Evolutionary conservation across 2,888 invertebrate species (phyloP).

Genomic region (Acanthoscelides obtectus): DNA sequence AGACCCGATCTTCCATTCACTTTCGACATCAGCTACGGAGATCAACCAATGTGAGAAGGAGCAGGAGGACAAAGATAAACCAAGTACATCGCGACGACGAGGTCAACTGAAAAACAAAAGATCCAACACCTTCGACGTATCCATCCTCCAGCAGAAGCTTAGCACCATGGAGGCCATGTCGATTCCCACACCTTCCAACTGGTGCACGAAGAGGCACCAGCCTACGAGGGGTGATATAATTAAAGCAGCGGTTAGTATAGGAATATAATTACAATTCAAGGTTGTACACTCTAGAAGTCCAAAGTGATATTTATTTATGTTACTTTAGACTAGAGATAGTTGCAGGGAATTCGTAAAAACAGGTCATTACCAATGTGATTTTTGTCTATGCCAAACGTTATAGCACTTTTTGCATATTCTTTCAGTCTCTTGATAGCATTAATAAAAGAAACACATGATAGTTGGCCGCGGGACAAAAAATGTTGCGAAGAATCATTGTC

Average conservation of each 20-base stretch:
- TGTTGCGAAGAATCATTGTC: no score
- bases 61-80: constrained; percentile 46
- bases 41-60: constrained; percentile 61
- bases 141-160: constrained; percentile 57
- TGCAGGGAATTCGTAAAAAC: no score
- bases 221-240: constrained; percentile 44
- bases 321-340: no score
- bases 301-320: no score
- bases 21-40: constrained; percentile 73
- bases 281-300: no score
- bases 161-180: constrained; percentile 28
- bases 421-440: no score
- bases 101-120: constrained; percentile 46
- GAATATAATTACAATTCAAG: no score
- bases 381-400: no score
- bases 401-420: no score
- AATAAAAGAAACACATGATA: no score
- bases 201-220: constrained; percentile 75
- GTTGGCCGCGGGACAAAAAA: no score
- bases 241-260: constrained; percentile 26
- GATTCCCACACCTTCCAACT: constrained; percentile 68
- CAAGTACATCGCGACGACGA: not conserved
- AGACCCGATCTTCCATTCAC: constrained; percentile 77
- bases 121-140: constrained; percentile 81
- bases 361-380: no score